Evolutionary conservation across 2,797 vertebrate species (phyloP).

Genomic region (Novumbra hubbsi): DNA sequence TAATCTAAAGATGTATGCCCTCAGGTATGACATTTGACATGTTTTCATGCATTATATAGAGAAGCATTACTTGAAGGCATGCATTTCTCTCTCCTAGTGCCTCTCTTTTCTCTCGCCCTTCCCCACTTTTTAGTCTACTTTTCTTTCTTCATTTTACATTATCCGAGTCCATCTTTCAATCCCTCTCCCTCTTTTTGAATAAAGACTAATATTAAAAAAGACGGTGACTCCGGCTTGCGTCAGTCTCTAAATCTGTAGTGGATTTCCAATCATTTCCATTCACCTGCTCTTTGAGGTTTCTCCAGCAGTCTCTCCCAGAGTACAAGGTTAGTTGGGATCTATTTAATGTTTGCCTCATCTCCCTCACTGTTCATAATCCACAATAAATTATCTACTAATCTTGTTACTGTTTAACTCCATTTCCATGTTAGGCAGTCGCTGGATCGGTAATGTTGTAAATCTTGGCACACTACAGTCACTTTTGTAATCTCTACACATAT

Average conservation of each 20-base stretch:
- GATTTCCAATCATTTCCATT: constrained; percentile 8
- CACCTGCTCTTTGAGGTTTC: constrained; percentile 19
- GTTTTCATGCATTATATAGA: neutral
- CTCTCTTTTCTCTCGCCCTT: neutral
- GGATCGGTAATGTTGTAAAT: neutral
- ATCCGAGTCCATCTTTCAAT: neutral
- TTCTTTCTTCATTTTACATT: neutral
- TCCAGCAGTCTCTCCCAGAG: constrained; percentile 7
- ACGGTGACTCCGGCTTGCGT: neutral
- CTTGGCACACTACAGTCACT: constrained; percentile 4
- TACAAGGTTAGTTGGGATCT: neutral
- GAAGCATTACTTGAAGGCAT: neutral
- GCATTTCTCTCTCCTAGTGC: neutral
- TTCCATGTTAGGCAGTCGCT: constrained; percentile 7
- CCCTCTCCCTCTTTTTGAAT: neutral
- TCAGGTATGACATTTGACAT: neutral
- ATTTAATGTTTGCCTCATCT: constrained; percentile 19
- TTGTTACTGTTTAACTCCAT: constrained; percentile 11
- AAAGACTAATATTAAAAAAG: neutral
- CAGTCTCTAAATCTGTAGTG: constrained; percentile 14
- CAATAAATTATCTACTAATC: constrained; percentile 43
- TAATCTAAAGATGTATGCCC: too few species aligned
- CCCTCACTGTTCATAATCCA: constrained; percentile 24
- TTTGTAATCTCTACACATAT: constrained; percentile 12
- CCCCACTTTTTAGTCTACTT: neutral